These are phyloP conservation scores for Nerophis ophidion DNA, from an alignment of 2,113 vertebrate genomes.

Conservation along the genomic window DNA sequence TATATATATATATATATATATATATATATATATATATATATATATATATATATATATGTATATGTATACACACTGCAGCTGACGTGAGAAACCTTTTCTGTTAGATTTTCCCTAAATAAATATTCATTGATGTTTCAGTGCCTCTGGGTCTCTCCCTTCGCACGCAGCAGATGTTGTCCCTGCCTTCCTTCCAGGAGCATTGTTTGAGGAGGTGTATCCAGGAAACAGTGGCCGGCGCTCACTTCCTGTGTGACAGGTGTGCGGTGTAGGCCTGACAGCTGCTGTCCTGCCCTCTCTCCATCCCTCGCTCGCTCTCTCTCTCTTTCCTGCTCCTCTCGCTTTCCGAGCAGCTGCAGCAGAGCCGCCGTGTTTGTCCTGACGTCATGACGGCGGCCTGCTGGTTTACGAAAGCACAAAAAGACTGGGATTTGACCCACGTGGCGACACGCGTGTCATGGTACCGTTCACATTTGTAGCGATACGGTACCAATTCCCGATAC, in stretches of 20 bases:
- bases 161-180: conserved; percentile 50
- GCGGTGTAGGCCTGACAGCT: conserved; percentile 71
- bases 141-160: conserved; percentile 19
- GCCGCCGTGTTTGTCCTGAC: conserved; percentile 69
- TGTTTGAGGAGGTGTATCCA: conserved; percentile 75
- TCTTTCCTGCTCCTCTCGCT: conserved; percentile 41
- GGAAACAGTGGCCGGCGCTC: conserved; percentile 69
- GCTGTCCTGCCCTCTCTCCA: conserved; percentile 61
- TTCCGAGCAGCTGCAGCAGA: conserved; percentile 68
- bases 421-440: conserved; percentile 58
- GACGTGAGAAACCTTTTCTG: conserved; percentile 16
- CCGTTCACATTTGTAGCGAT: background rate
- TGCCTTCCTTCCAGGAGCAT: conserved; percentile 51
- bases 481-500: too few relatives aligned
- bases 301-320: conserved; percentile 33
- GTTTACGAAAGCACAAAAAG: conserved; percentile 72
- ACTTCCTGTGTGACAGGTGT: conserved; percentile 80
- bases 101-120: conserved; percentile 11
- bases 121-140: conserved; percentile 34
- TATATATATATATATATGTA: too few relatives aligned
- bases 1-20: too few relatives aligned
- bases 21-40: too few relatives aligned
- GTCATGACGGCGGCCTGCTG: conserved; percentile 61
- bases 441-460: conserved; percentile 35
- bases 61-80: background rate